Evolutionary conservation across 2,797 vertebrate species (phyloP), one percentile per base, ranked within the genome.

Genomic region (Macropus fuliginosus): DNA sequence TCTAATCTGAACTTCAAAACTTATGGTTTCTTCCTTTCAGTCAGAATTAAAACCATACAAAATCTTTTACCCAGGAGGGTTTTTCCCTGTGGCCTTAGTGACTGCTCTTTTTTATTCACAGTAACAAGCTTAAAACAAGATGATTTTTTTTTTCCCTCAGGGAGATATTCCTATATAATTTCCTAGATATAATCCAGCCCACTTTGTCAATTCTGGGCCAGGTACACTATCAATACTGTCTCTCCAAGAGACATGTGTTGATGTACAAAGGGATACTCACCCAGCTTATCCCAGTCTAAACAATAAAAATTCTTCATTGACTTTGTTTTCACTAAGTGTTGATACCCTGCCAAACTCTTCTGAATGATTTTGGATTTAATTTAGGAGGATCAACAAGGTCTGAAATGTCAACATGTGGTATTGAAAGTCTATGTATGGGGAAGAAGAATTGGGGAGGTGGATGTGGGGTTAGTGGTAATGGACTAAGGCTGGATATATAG

Each of bases 91-190:
- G 9, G 24, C 9, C 40, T 40, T 87, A 27, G 11, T 27, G 74
- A 87, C 40, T 87, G 9, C 10, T 81, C 74, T 50, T 50, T 74
- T 87, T 46, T 87, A 46, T 87, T 87, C 74, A 87, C 1, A 50
- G 3, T 46, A 50, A 46, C 24, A 11, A 11, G 24, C 40, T 87
- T 81, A 81, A 81, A 46, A 81, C 8, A 74, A 8, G n/a, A 74
- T 40, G 5, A 8, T 24, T 74, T n/a, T n/a, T 5, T 6, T 18
- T 2, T 4, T 1, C 5, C 66, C 1, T 6, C n/a, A 21, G 16
- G 6, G 8, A 81, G n/a, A 81, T 46, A 81, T 81, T 46, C 40
- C n/a, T 46, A 46, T 11, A 46, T n/a, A 46, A 81, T 46, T 81
- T 87, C 62, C 62, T 40, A 74, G 34, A 40, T 74, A 74, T n/a